Evolutionary conservation across 92 coral and sea anemone species (phyloP).

Genomic region (Zoanthus gigantus): DNA sequence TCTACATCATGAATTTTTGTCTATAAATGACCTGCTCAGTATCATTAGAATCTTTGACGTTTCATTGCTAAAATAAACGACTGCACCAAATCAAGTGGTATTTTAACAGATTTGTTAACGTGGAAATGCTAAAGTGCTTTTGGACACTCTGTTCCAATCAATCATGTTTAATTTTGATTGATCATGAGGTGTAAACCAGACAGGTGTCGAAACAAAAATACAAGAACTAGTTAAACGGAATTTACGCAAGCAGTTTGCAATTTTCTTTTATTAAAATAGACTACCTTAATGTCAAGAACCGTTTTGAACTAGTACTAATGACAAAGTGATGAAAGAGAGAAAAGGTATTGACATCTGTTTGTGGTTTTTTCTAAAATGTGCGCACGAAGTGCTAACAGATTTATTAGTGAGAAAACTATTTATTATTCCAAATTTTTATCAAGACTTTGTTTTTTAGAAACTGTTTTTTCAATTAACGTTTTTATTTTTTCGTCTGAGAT

Average conservation of each 20-base stretch:
- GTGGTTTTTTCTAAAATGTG: no score
- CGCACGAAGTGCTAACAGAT: no score
- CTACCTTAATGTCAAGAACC: not conserved
- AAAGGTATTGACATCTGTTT: no score
- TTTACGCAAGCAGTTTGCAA: not conserved
- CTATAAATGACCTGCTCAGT: not conserved
- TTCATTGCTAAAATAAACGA: not conserved
- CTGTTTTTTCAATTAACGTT: no score
- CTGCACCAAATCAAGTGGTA: not conserved
- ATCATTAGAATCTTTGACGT: not conserved
- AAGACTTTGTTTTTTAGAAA: no score
- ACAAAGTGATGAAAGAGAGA: not conserved
- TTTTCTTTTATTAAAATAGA: not conserved
- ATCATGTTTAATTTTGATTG: not conserved
- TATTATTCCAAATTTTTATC: no score
- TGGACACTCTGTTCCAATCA: not conserved
- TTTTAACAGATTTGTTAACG: not conserved
- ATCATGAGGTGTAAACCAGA: not conserved
- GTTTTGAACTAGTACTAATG: not conserved
- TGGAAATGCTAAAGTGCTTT: not conserved
- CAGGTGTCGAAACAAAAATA: not conserved
- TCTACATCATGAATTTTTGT: not conserved
- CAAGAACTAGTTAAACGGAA: not conserved
- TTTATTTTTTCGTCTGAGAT: no score
- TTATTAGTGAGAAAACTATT: no score